Evolutionary conservation across 30 jellyfish, hydroid and myxozoan genomes (phyloP), one percentile per base, ranked within the genome.

Genomic region (Aurelia aurita complex sp. Pacific): DNA sequence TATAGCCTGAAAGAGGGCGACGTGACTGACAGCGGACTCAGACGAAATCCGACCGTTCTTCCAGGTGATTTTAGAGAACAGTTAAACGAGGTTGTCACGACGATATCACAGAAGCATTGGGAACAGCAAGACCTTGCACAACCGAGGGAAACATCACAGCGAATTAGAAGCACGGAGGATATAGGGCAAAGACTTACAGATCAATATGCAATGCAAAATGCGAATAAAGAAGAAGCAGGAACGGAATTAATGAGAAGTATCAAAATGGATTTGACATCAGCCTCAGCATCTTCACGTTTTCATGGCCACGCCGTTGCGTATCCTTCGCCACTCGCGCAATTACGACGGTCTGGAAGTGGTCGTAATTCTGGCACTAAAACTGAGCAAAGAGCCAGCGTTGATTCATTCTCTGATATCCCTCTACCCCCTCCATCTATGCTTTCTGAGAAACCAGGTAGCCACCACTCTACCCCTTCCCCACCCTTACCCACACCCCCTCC

Each of bases 341-440:
- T 84, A 42, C 64, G 93, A 55, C 72, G 74, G 75, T 36, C 74
- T 16, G 89, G 67, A 40, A 67, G 64, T 66, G 61, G 29, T 10
- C 78, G 17, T 52, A 50, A 15, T 23, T 71, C 80, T 1, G 55
- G 67, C 74, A 29, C 81, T 2, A 60, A 64, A 35, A 29, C 74
- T 15, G 82, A 77, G 38, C 82, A 82, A 62, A 59, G 93, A 29
- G 61, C 75, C 33, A 84, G 93, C 32, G 81, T 65, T 1, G 93
- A 84, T 67, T 91, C 98, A 60, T 66, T 91, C 42, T 80, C 96
- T 2, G 98, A 91, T 61, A 93, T 91, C 32, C 98, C 98, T 7
- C 81, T 91, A 3, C 98, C 98, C 5, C 98, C 98, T 4, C 55
- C 76, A 61, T 79, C 85, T 34, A 91, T 91, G 98, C 91, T 91